Base-by-base conservation (phyloP, 2,113 vertebrate genomes). In the Toxostoma redivivum region DNA sequence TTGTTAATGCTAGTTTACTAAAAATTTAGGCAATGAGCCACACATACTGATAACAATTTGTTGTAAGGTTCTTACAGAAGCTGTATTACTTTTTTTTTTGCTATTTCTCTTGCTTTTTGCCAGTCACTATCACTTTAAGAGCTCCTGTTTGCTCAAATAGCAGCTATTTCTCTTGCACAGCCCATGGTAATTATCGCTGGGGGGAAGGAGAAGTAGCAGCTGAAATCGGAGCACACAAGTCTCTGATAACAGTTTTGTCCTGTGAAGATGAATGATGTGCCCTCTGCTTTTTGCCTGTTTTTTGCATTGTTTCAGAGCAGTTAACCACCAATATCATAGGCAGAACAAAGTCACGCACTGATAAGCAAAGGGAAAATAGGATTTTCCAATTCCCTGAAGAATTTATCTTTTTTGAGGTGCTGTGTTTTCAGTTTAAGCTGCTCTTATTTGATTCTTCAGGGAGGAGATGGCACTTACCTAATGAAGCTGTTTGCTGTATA, bases 31-130 rank as follows among this genome's bases (percentile, higher is more conserved):
- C 54, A 76, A 28, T 7, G 4, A n/a, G 20, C 78, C 23, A 1
- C 12, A 31, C 0, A 0, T 38, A 8, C 54, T 18, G 38, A 5
- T 47, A 42, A 33, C 45, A 48, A 11, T 58, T n/a, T 33, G 17
- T 38, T 61, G 20, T 45, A 18, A 60, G 27, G 35, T 44, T 69
- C 40, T 74, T 33, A 15, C 0, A 60, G 44, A 35, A 56, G 11
- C 47, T 81, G 3, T 20, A 2, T 33, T 56, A 7, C 5, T 21
- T 8, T 42, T 66, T 37, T 9, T 48, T 81, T 87, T 51, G 13
- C 10, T 0, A 28, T 48, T 80, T 19, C 7, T 58, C 3, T 23
- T 45, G 16, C 21, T 56, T 90, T 88, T 74, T 66, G 13, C 30
- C 17, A 12, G 47, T 44, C 44, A 12, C 37, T 79, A 1, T n/a